Evolutionary conservation across 2,888 invertebrate genomes (phyloP).

Genomic region (Caenorhabditis panamensis): DNA sequence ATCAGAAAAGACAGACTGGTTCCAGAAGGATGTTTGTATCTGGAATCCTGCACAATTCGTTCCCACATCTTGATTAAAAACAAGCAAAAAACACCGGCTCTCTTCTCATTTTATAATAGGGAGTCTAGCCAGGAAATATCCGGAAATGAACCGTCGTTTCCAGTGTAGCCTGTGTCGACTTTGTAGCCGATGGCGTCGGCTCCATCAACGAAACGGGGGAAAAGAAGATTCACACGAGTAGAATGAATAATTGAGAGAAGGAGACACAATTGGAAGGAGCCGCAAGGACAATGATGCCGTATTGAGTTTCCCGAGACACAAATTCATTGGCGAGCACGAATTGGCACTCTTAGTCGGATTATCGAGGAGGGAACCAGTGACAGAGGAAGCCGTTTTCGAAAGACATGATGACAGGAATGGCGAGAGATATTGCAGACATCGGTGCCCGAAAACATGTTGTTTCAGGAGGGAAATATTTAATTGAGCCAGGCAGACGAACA

Average conservation of each 20-base stretch:
- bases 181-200: conserved; percentile 13
- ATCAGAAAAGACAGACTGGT: too few relatives aligned
- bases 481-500: background rate
- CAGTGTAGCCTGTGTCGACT: conserved; percentile 5
- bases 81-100: too few relatives aligned
- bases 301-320: conserved; percentile 2
- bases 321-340: background rate
- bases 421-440: conserved; percentile 5
- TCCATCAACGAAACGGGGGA: background rate
- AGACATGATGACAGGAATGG: conserved; percentile 1
- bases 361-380: too few relatives aligned
- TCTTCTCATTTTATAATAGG: background rate
- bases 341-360: background rate
- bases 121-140: background rate
- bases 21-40: too few relatives aligned
- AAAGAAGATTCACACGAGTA: conserved; percentile 22
- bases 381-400: too few relatives aligned
- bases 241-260: conserved; percentile 34
- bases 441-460: background rate
- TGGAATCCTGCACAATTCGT: too few relatives aligned
- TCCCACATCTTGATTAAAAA: too few relatives aligned
- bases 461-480: background rate
- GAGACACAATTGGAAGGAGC: background rate
- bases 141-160: conserved; percentile 18
- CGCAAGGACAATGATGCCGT: background rate